Conservation (phyloP, 1,140 invertebrate species). For the Hyles vespertilio region DNA sequence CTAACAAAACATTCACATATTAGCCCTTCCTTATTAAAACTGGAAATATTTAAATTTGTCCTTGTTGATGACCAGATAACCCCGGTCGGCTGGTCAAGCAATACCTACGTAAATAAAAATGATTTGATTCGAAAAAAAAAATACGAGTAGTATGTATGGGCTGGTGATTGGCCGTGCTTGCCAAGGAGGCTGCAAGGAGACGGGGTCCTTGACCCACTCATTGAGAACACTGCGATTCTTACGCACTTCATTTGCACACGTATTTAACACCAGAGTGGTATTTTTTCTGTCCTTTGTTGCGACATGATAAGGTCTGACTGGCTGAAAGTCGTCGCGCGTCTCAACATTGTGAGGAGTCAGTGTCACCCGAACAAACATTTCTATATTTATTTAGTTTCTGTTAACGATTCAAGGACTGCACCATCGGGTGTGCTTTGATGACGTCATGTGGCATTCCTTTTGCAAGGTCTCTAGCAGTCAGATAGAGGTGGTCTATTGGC, state of each 20-base stretch:
- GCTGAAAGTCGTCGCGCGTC: too few relatives aligned
- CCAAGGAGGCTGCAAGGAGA: slow-evolving; percentile 70
- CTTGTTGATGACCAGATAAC: slow-evolving; percentile 64
- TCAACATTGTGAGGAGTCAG: too few relatives aligned
- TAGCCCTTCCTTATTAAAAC: slow-evolving; percentile 26
- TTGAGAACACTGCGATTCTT: slow-evolving; percentile 29
- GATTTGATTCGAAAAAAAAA: slow-evolving; percentile 67
- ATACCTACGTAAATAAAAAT: slow-evolving; percentile 67
- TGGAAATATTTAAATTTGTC: slow-evolving; percentile 40
- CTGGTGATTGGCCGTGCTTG: slow-evolving; percentile 62
- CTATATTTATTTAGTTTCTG: too few relatives aligned
- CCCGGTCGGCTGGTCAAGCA: slow-evolving; percentile 44
- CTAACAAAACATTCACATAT: slow-evolving; percentile 5
- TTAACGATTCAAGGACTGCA: too few relatives aligned
- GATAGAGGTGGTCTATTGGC: too few relatives aligned
- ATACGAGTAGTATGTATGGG: slow-evolving; percentile 41
- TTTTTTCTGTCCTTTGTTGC: not conserved
- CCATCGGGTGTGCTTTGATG: too few relatives aligned
- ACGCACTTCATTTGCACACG: slow-evolving; percentile 14
- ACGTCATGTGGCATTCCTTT: too few relatives aligned
- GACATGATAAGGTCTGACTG: too few relatives aligned
- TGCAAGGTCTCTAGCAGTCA: too few relatives aligned
- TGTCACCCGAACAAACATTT: too few relatives aligned
- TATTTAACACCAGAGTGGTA: slow-evolving; percentile 14
- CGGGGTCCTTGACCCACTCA: slow-evolving; percentile 62